Evolutionary conservation across 2,113 vertebrate species (phyloP), one percentile per base, ranked within the genome.

Genomic region (Prietella phreatophila): DNA sequence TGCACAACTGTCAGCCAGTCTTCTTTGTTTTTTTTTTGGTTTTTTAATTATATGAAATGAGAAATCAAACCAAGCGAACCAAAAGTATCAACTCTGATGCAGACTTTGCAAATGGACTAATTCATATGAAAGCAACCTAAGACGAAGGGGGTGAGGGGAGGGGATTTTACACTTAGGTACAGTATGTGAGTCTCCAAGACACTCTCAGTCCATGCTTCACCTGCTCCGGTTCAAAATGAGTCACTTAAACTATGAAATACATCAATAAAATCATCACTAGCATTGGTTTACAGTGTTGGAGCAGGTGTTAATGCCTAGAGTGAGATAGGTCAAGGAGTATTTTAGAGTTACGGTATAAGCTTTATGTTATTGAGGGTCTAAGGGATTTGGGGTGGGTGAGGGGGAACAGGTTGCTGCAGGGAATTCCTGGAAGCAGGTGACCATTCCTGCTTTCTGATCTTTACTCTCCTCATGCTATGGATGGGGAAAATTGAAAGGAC

Each of bases 131-230:
- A 82, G 80, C 56, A 11, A 22, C 80, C 53, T 67, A 85, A 90
- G 81, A 93, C 91, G 93, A 90, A 90, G 4, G 25, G 88, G 90
- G 17, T 56, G 60, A 82, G 88, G 91, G 53, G 60, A 82, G 88
- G 91, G 53, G 22, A 61, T 73, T 22, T 87, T 63, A 36, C 0
- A 58, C 53, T 69, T 86, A 85, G 81, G 69, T 86, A 50, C 47
- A 50, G 47, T 50, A 60, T 83, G 8, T 91, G 25, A 50, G 81
- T 60, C 53, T 84, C 84, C 75, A 88, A 91, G 92, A 92, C 89
- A 86, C 84, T 93, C 76, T 96, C 95, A 95, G 94, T 94, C 95
- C 93, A 94, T 92, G 93, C 93, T 92, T 93, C 91, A 76, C 83
- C 84, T 78, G 69, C 36, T 47, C 10, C 84, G 19, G 13, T 39